Evolutionary conservation across 1,140 invertebrate species (phyloP).

Genomic region (Oreohelix idahoensis): DNA sequence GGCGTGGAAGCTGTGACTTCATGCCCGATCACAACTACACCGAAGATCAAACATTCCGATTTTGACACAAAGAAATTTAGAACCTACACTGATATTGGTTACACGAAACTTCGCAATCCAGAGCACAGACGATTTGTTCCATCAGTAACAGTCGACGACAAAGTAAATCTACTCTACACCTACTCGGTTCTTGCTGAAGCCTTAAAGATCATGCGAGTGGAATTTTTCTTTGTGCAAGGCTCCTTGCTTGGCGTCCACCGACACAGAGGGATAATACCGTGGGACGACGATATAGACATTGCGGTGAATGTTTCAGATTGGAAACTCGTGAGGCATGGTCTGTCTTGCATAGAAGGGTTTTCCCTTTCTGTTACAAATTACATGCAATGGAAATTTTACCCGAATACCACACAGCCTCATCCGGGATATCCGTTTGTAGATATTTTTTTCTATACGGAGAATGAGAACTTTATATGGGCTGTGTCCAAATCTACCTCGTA

Average conservation of each 20-base stretch:
- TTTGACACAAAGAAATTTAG: neutral
- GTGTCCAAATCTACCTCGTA: neutral
- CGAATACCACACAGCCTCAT: neutral
- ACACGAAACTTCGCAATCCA: neutral
- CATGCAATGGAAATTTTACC: slow-evolving; percentile 25
- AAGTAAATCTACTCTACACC: neutral
- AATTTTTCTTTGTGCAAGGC: slow-evolving; percentile 39
- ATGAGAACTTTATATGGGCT: slow-evolving; percentile 15
- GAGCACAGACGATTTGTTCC: neutral
- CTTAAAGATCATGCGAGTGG: neutral
- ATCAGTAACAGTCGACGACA: neutral
- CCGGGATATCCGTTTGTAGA: slow-evolving; percentile 10
- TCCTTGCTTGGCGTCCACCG: slow-evolving; percentile 47
- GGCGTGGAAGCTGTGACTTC: neutral
- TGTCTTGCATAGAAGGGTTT: slow-evolving; percentile 17
- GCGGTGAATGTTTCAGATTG: slow-evolving; percentile 36
- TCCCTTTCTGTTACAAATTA: neutral
- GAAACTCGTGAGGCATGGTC: slow-evolving; percentile 2
- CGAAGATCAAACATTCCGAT: neutral
- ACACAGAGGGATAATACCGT: slow-evolving; percentile 51
- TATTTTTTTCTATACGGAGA: slow-evolving; percentile 22
- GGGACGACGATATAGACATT: slow-evolving; percentile 52
- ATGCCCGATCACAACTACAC: neutral
- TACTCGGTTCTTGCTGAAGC: slow-evolving; percentile 10
- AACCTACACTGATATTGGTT: neutral